phyloP scores from a whole-genome alignment of 2,113 vertebrate genomes.

The Falcunculus frontatus region DNA sequence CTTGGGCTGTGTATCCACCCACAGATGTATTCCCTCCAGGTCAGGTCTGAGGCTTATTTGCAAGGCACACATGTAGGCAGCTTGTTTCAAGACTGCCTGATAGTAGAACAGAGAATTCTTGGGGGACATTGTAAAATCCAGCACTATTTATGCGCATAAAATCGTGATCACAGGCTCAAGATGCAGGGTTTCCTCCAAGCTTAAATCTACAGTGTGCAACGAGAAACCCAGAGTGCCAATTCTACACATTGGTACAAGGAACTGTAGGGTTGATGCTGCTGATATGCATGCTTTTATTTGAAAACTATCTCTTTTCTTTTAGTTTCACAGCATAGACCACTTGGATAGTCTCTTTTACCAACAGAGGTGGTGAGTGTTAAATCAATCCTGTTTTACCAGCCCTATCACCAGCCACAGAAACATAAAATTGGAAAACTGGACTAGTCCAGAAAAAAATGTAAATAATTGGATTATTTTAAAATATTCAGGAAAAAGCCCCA shows the following conservation, averaged over 20 bases:
- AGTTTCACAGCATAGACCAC: neutral
- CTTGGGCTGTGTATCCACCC: neutral
- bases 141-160: neutral
- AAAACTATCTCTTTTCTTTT: neutral
- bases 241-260: fast-evolving
- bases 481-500: neutral
- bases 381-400: neutral
- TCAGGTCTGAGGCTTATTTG: neutral
- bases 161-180: neutral
- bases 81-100: neutral
- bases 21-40: neutral
- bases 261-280: neutral
- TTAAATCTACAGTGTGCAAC: neutral
- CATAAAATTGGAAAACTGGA: neutral
- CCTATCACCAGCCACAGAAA: neutral
- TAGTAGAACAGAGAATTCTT: neutral
- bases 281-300: neutral
- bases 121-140: neutral
- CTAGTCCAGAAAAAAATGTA: neutral
- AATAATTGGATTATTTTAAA: neutral
- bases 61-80: neutral
- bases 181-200: neutral
- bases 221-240: neutral
- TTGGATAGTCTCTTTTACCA: neutral
- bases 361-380: neutral